Conservation (phyloP, 2,888 invertebrate species). For the Drosophila kanekoi region DNA sequence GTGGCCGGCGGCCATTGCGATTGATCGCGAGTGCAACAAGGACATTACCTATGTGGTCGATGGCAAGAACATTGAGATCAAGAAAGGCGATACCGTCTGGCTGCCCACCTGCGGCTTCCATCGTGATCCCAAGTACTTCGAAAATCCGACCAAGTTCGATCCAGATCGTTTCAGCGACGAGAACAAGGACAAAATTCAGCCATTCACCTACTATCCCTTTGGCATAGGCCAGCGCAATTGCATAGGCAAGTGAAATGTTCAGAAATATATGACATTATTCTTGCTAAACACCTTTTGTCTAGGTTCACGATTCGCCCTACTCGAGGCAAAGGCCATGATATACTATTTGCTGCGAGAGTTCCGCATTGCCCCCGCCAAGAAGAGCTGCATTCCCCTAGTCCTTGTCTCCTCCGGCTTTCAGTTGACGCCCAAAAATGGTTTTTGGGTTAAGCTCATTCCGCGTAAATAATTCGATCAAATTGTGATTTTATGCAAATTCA, state of each 20-base stretch:
- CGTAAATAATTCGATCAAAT: constrained; percentile 48
- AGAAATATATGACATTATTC: not conserved
- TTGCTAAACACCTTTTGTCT: not conserved
- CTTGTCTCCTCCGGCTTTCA: constrained; percentile 68
- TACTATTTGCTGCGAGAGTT: constrained; percentile 81
- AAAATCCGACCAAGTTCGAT: constrained; percentile 87
- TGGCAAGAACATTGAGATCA: constrained; percentile 74
- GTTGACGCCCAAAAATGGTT: constrained; percentile 77
- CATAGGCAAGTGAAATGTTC: constrained; percentile 85
- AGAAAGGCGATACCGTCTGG: constrained; percentile 73
- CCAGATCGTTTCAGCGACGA: constrained; percentile 87
- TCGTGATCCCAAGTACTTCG: constrained; percentile 86
- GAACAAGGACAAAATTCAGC: constrained; percentile 86
- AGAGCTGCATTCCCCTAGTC: constrained; percentile 75
- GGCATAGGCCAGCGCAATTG: constrained; percentile 88
- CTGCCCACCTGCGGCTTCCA: constrained; percentile 86
- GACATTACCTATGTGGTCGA: constrained; percentile 84
- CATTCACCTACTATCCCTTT: constrained; percentile 86
- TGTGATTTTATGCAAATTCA: constrained; percentile 71
- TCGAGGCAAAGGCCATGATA: constrained; percentile 82
- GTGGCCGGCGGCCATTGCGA: constrained; percentile 86
- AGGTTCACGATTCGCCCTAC: constrained; percentile 83
- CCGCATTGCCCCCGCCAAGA: constrained; percentile 70
- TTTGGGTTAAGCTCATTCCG: constrained; percentile 79
- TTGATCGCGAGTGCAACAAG: constrained; percentile 86